Base-by-base conservation (phyloP, 1,140 invertebrate species). In the Rhagoletis zephyria region DNA sequence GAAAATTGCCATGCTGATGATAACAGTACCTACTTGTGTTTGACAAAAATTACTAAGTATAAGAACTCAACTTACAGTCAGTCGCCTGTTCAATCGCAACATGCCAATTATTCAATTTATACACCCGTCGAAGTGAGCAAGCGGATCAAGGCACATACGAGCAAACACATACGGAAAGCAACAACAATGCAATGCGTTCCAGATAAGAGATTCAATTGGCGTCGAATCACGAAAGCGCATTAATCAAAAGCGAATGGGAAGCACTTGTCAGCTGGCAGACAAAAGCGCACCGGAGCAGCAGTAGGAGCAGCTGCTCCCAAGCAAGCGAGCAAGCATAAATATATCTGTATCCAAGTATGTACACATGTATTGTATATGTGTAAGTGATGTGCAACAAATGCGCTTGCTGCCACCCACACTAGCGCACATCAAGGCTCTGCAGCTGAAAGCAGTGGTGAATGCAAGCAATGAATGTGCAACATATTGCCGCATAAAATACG, bases 71-170 rank as follows among this genome's bases (percentile, higher is more conserved):
- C 16, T 30, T 2, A 7, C 30, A 16, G 63, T 64, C 30, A 74
- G 70, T 48, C 42, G 45, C 48, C 70, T 48, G 42, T 45, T 48
- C 70, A 74, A 48, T 74, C 70, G 51, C 70, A 74, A 48, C 42
- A 74, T 74, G 70, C 70, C 70, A 74, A 74, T 74, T 74, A 74
- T 74, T 74, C 70, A 74, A 74, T 74, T 74, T 74, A 74, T 45
- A 74, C 40, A 45, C 40, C 70, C 40, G 12, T 30, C 45, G 19
- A 51, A 74, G 42, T 74, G 14, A 74, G 70, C 70, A 45, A 10
- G 42, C 70, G 70, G 67, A 74, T 74, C 70, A 48, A 48, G 70
- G 42, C 45, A 16, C 45, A 74, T 45, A 45, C 45, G 30, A 14
- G 40, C 30, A 30, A 30, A 30, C 30, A 30, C 30, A 30, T 30